These are phyloP conservation scores for Girardinus metallicus DNA, from an alignment of 2,797 vertebrate genomes.

Conservation along the genomic window DNA sequence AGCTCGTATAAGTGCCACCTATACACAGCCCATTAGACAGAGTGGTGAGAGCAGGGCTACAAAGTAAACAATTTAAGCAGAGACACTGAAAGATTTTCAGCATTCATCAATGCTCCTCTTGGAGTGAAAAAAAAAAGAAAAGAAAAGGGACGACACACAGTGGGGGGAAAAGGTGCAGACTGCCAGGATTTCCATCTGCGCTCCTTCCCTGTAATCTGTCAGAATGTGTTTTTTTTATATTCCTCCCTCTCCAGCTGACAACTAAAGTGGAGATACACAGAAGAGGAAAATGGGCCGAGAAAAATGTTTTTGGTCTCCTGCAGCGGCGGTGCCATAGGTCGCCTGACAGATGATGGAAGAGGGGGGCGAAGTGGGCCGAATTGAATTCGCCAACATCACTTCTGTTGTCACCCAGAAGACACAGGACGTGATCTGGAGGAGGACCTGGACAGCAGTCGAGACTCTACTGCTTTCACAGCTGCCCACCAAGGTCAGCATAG, in stretches of 20 bases:
- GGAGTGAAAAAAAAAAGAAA: slow-evolving; percentile 1
- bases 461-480: slow-evolving; percentile 36
- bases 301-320: slow-evolving; percentile 55
- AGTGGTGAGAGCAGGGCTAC: slow-evolving; percentile 48
- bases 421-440: slow-evolving; percentile 43
- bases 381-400: slow-evolving; percentile 38
- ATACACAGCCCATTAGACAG: slow-evolving; percentile 74
- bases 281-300: slow-evolving; percentile 59
- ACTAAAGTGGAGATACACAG: slow-evolving; percentile 68
- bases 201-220: slow-evolving; percentile 71
- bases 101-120: slow-evolving; percentile 54
- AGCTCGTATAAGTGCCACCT: slow-evolving; percentile 57
- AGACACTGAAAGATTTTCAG: slow-evolving; percentile 60
- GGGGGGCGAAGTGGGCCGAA: slow-evolving; percentile 27
- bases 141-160: slow-evolving; percentile 17
- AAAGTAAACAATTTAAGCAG: slow-evolving; percentile 67
- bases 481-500: slow-evolving; percentile 18
- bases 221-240: slow-evolving; percentile 57
- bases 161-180: slow-evolving; percentile 39
- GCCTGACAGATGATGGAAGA: slow-evolving; percentile 34
- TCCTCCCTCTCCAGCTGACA: slow-evolving; percentile 63
- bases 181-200: slow-evolving; percentile 47
- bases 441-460: slow-evolving; percentile 25
- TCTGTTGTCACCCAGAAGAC: slow-evolving; percentile 48
- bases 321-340: slow-evolving; percentile 50